phyloP scores from a whole-genome alignment of 2,888 invertebrate genomes.

The Epinotia nisella region DNA sequence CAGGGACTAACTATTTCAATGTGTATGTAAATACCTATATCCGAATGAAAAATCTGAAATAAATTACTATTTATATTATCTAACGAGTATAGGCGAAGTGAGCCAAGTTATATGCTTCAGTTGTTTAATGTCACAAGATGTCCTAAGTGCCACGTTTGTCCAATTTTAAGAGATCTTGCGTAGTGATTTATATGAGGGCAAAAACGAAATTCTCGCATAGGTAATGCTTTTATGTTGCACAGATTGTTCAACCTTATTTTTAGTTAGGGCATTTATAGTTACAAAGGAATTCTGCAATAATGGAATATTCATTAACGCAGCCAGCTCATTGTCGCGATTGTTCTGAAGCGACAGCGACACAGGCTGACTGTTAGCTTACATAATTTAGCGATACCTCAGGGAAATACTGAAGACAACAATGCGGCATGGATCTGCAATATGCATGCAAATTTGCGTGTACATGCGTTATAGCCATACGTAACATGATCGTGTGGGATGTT shows the following conservation, averaged over 20 bases:
- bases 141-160: neutral
- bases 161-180: neutral
- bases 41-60: too few relatives aligned
- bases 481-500: constrained; percentile 56
- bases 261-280: neutral
- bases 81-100: too few relatives aligned
- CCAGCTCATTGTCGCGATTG: constrained; percentile 36
- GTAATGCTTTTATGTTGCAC: neutral
- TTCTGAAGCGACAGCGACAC: constrained; percentile 8
- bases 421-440: constrained; percentile 65
- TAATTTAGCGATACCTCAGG: constrained; percentile 42
- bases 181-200: too few relatives aligned
- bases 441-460: constrained; percentile 67
- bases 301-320: constrained; percentile 34
- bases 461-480: constrained; percentile 58
- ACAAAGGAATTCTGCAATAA: constrained; percentile 32
- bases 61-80: too few relatives aligned
- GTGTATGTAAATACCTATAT: too few relatives aligned
- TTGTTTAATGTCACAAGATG: neutral
- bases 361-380: constrained; percentile 43
- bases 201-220: too few relatives aligned
- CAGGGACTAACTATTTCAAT: too few relatives aligned
- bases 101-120: too few relatives aligned
- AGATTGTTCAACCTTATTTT: constrained; percentile 1
- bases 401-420: constrained; percentile 58